These are phyloP conservation scores for Halictus rubicundus DNA, from an alignment of 1,140 invertebrate genomes.

Conservation along the genomic window DNA sequence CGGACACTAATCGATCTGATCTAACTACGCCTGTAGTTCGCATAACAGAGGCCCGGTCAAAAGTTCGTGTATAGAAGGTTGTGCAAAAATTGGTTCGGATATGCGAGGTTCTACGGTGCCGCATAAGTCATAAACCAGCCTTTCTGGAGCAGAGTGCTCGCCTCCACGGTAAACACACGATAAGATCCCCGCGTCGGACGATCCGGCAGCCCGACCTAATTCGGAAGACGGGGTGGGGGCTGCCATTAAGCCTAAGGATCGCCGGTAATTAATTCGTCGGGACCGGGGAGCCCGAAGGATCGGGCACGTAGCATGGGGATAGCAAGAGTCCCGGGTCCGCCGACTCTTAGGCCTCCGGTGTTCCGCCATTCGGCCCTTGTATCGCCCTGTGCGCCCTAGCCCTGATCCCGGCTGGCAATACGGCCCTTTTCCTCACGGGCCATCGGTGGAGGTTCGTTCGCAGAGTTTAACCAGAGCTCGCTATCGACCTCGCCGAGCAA, in stretches of 20 bases:
- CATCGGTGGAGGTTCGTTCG: conserved; percentile 71
- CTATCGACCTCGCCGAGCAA: conserved; percentile 75
- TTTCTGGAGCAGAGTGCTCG: too few relatives aligned
- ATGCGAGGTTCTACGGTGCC: too few relatives aligned
- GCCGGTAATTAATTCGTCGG: conserved; percentile 72
- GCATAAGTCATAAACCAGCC: too few relatives aligned
- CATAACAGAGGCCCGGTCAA: too few relatives aligned
- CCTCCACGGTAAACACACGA: background rate
- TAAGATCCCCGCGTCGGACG: conserved; percentile 11
- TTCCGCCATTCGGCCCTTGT: conserved; percentile 11
- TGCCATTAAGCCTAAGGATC: conserved; percentile 60
- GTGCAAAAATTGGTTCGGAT: too few relatives aligned
- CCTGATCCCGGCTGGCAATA: conserved; percentile 29
- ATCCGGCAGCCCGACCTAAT: conserved; percentile 53
- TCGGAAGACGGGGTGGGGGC: conserved; percentile 48
- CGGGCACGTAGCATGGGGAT: background rate
- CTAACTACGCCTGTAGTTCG: too few relatives aligned
- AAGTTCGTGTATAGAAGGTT: too few relatives aligned
- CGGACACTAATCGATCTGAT: too few relatives aligned
- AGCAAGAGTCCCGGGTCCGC: too few relatives aligned
- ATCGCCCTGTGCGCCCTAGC: too few relatives aligned
- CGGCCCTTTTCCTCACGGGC: conserved; percentile 68
- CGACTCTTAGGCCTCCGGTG: background rate
- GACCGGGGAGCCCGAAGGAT: conserved; percentile 8
- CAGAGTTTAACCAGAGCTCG: conserved; percentile 75